These are phyloP conservation scores for Gnatocerus cornutus DNA, from an alignment of 2,888 invertebrate genomes.

Conservation along the genomic window DNA sequence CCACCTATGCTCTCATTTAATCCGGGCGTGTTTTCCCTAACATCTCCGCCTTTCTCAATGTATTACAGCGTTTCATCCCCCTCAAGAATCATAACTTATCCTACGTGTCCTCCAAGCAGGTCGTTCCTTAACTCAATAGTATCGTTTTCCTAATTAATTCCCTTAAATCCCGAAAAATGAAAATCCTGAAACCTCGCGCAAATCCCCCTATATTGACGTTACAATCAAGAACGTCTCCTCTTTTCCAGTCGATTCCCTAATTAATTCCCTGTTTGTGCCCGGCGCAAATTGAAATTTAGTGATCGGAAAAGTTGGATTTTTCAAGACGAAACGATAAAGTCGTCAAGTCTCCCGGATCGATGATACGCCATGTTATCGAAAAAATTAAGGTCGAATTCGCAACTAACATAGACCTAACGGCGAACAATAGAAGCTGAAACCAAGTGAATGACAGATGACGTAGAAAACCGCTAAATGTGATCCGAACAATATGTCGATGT, in stretches of 20 bases:
- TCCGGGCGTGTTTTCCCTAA: too few species aligned
- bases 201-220: constrained; percentile 16
- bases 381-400: constrained; percentile 13
- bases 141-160: constrained; percentile 13
- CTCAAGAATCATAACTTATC: too few species aligned
- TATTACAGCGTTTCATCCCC: too few species aligned
- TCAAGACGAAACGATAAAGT: constrained; percentile 9
- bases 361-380: constrained; percentile 9
- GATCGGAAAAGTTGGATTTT: constrained; percentile 26
- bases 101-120: too few species aligned
- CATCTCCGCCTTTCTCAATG: too few species aligned
- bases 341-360: constrained; percentile 16
- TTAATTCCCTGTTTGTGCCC: constrained; percentile 33
- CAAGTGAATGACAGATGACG: too few species aligned
- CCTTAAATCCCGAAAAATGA: constrained; percentile 7
- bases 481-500: too few species aligned
- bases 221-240: constrained; percentile 16
- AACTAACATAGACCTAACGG: constrained; percentile 4
- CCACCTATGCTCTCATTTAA: too few species aligned
- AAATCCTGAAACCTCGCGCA: constrained; percentile 4
- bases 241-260: constrained; percentile 31
- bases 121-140: too few species aligned
- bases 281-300: constrained; percentile 31
- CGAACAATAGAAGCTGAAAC: too few species aligned
- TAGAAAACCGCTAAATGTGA: too few species aligned